Evolutionary conservation across 2,797 vertebrate species (phyloP), one percentile per base, ranked within the genome.

Genomic region (Sandelia bainsii): DNA sequence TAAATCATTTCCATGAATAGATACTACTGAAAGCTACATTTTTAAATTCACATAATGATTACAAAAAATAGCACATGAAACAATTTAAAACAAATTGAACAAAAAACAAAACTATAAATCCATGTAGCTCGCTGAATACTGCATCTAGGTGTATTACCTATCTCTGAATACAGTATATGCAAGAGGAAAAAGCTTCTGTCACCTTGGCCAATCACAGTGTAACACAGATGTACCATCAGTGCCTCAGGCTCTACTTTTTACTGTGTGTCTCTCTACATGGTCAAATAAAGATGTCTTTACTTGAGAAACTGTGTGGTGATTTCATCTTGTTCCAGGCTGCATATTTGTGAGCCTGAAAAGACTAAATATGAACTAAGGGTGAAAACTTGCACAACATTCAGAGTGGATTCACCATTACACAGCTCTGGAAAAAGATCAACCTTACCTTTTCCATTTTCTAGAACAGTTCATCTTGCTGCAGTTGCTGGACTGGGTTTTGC

Each of bases 401-500:
- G 2, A 23, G 42, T 8, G 3, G 44, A 9, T 45, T 27, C 6
- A 22, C 8, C 6, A 5, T 29, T 25, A n/a, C 20, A 1, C 50
- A 40, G 17, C 16, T 39, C 13, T 16, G n/a, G 16, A 3, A 50
- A 56, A 54, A 57, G 23, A 9, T 25, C 37, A 61, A 12, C 3
- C 0, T 9, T 10, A 6, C 46, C 56, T 9, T 69, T 16, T 67
- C 2, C 19, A 1, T 51, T 42, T 42, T 93, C 25, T 90, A 99
- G 98, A 94, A 29, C 96, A 96, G 83, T 96, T 94, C 14, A 37
- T 97, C 58, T 2, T 92, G 52, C 69, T 98, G 64, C 97, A 97
- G 91, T 91, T 99, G 73, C 58, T 95, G 6, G 97, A 98, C 83
- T 99, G 98, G 98, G 87, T 97, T 58, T 83, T 99, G 64, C 95